phyloP scores from a whole-genome alignment of 2,888 invertebrate genomes.

The Blera fallax region DNA sequence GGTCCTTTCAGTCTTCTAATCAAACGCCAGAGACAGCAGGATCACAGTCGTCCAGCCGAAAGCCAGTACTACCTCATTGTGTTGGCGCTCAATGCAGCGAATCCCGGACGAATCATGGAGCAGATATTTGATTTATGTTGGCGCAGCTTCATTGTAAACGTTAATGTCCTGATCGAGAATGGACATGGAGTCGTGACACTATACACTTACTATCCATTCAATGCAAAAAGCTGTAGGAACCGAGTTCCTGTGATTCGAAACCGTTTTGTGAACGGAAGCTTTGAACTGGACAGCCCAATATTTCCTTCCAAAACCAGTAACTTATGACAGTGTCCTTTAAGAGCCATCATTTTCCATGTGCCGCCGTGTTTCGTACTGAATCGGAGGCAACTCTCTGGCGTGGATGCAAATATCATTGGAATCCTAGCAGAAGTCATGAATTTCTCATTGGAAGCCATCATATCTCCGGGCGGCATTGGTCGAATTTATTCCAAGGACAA shows the following conservation, averaged over 20 bases:
- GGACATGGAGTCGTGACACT: neutral
- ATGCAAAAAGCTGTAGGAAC: neutral
- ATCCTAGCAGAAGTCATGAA: neutral
- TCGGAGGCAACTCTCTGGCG: neutral
- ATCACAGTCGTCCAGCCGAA: too few species aligned
- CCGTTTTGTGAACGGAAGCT: neutral
- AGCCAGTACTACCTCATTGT: too few species aligned
- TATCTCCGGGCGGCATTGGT: neutral
- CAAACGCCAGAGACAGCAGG: too few species aligned
- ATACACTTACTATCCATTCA: slow-evolving; percentile 27
- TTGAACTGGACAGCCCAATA: neutral
- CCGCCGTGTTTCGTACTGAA: neutral
- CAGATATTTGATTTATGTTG: neutral
- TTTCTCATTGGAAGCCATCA: neutral
- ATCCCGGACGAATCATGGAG: too few species aligned
- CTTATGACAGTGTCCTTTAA: neutral
- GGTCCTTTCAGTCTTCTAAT: too few species aligned
- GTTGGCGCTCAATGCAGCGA: too few species aligned
- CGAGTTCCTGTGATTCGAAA: neutral
- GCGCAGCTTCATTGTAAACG: slow-evolving; percentile 1
- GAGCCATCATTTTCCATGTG: neutral
- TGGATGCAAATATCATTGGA: neutral
- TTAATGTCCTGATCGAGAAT: neutral
- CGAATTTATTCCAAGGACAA: neutral
- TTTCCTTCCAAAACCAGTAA: neutral